Base-by-base conservation (phyloP, 2,888 invertebrate genomes). In the Drosophila setosimentum region DNA sequence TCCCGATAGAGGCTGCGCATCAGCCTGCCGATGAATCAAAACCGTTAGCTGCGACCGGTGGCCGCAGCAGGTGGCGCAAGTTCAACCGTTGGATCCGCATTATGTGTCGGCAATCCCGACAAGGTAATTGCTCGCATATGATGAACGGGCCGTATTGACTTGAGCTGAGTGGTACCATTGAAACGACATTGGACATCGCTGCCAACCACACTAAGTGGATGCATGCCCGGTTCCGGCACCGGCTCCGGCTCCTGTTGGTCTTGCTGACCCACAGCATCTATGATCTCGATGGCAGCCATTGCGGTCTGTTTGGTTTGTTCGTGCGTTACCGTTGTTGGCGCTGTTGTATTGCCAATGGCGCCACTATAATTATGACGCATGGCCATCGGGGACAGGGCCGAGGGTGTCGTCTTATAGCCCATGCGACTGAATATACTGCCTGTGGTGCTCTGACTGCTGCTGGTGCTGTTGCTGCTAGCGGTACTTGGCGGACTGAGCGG, bases 121-220 rank as follows among this genome's bases (percentile, higher is more conserved):
- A 92, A 68, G 24, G 91, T 69, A 57, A 92, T 91, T 51, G 91
- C 85, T 59, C 91, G 86, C 74, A 90, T 85, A 57, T 93, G 91
- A 72, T 93, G 92, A 27, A 90, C 80, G 16, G 96, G 95, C 73
- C 95, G 94, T 32, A 97, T 95, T 61, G 96, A 96, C 91, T 97
- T 97, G 70, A 97, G 93, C 91, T 97, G 96, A 0, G 96, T 96
- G 1, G 96, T 96, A 8, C 97, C 97, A 83, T 96, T 96, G 89
- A 96, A 97, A 75, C 96, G 96, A 97, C 96, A 88, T 96, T 96
- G 0, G 0, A 97, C 96, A 89, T 97, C 97, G 35, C 91, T 91
- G 11, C 92, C 93, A 68, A 96, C 95, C 86, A 96, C 96, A 78
- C 97, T 96, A 5, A 97, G 89, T 0, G 97, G 97, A 93, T 97